Percentiles rank a stretch among this genome's conserved stretches.
Evolutionary conservation across 2,888 invertebrate species (phyloP).

Genomic region (Hypomecis punctinalis): DNA sequence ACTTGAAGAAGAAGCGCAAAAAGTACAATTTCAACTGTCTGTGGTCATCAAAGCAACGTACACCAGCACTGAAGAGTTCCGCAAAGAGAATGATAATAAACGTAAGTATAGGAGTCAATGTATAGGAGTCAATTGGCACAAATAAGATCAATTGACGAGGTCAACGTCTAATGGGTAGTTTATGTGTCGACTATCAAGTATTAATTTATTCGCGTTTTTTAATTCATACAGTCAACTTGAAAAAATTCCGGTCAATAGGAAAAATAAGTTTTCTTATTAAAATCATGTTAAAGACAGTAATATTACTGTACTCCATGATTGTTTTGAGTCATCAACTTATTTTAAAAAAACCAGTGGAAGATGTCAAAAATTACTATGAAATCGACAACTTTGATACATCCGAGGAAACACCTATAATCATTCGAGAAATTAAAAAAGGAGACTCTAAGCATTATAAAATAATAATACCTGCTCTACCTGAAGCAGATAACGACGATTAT

Average conservation of each 20-base stretch:
- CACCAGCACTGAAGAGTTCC: not conserved
- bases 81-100: conserved; percentile 42
- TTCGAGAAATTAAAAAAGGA: conserved; percentile 42
- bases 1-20: no score
- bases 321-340: conserved; percentile 39
- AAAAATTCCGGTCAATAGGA: not conserved
- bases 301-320: conserved; percentile 33
- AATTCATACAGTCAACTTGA: conserved; percentile 27
- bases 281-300: conserved; percentile 36
- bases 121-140: conserved; percentile 63
- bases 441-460: conserved; percentile 43
- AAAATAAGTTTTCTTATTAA: not conserved
- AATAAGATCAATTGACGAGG: conserved; percentile 59
- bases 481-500: conserved; percentile 41
- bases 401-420: conserved; percentile 42
- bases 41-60: no score
- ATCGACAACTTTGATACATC: conserved; percentile 43
- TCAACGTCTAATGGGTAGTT: conserved; percentile 43
- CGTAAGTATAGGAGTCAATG: conserved; percentile 58
- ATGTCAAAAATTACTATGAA: conserved; percentile 44
- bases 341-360: conserved; percentile 33
- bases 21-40: no score
- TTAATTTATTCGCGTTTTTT: conserved; percentile 40
- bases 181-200: conserved; percentile 43
- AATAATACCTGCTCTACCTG: conserved; percentile 42